phyloP scores from a whole-genome alignment of 2,888 invertebrate genomes.

The Scrobipalpa atriplicella region DNA sequence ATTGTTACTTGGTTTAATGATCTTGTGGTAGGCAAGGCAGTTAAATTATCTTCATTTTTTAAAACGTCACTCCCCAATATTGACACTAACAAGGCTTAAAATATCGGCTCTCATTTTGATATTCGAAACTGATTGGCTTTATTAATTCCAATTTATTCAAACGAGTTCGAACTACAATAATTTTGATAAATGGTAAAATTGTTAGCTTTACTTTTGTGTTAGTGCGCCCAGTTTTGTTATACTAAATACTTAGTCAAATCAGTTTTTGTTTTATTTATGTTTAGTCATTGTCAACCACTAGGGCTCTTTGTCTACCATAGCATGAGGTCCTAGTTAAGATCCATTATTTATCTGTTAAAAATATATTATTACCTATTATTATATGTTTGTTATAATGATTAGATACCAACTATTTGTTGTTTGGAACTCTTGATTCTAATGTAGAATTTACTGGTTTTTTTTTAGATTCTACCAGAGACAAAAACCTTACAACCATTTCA shows the following conservation, averaged over 20 bases:
- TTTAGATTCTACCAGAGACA: background rate
- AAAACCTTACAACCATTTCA: conserved; percentile 31
- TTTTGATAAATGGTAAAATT: background rate
- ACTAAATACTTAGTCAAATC: background rate
- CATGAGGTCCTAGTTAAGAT: conserved; percentile 4
- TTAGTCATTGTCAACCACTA: background rate
- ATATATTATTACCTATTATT: background rate
- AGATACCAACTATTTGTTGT: conserved; percentile 8
- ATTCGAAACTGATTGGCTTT: background rate
- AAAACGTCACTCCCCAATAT: background rate
- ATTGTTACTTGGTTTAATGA: too few species aligned
- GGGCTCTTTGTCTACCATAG: conserved; percentile 10
- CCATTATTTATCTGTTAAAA: background rate
- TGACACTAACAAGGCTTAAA: conserved; percentile 1
- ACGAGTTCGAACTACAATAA: background rate
- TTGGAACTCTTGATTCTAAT: background rate
- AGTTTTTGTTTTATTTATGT: background rate
- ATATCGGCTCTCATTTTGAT: background rate
- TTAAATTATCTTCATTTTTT: background rate
- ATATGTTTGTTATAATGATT: background rate
- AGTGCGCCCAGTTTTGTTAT: background rate
- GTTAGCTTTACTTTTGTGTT: background rate
- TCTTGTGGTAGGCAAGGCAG: too few species aligned
- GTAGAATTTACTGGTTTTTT: background rate
- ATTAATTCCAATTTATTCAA: background rate